These are phyloP conservation scores for Apis cerana DNA, from an alignment of 1,140 invertebrate species.

Conservation along the genomic window DNA sequence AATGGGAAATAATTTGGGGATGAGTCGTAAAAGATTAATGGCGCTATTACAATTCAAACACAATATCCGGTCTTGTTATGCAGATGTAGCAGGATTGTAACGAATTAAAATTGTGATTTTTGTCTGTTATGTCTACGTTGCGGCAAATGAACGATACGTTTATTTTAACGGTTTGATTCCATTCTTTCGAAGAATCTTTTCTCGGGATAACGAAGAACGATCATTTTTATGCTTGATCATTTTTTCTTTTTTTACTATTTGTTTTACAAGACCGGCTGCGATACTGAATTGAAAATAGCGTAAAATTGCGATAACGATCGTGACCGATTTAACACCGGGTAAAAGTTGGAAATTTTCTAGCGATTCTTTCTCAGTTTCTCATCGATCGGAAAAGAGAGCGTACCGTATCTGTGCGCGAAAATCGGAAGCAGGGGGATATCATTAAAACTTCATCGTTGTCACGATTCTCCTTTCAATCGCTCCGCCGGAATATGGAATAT, in stretches of 20 bases:
- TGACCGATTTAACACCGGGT: not conserved
- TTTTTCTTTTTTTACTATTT: not conserved
- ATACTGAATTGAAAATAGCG: not conserved
- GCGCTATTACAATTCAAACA: too few species aligned
- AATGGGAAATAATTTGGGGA: too few species aligned
- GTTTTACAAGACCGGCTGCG: not conserved
- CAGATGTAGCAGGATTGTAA: too few species aligned
- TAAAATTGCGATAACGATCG: not conserved
- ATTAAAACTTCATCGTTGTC: constrained; percentile 42
- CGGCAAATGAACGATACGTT: too few species aligned
- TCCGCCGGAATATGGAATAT: constrained; percentile 22
- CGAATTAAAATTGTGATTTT: too few species aligned
- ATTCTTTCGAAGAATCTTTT: too few species aligned
- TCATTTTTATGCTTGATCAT: too few species aligned
- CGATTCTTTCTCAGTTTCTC: not conserved
- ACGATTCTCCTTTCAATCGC: constrained; percentile 40
- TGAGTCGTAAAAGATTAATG: too few species aligned
- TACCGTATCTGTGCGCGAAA: not conserved
- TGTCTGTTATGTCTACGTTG: too few species aligned
- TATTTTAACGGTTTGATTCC: too few species aligned
- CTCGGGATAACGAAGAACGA: too few species aligned
- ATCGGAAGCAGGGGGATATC: constrained; percentile 13
- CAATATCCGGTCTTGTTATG: too few species aligned
- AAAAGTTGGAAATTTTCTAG: not conserved
- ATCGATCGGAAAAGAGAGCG: not conserved